A percentile compares a stretch with the other conserved stretches of the same genome.
phyloP scores from a whole-genome alignment of 2,797 vertebrate genomes.

The Myripristis jacobus region DNA sequence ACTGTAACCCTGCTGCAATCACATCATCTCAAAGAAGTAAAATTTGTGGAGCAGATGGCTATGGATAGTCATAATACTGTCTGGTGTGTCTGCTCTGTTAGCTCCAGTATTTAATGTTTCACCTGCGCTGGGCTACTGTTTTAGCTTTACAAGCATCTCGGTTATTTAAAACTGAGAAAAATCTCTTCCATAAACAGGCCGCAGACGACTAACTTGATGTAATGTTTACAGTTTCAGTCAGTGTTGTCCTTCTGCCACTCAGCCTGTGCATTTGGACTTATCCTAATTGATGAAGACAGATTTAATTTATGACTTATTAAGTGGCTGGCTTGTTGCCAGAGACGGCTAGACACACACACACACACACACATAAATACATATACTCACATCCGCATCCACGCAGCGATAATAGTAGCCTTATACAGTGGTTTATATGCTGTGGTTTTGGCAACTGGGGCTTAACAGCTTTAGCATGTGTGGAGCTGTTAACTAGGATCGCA shows the following conservation, averaged over 20 bases:
- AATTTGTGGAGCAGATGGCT: background rate
- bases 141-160: background rate
- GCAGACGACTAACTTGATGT: conserved; percentile 6
- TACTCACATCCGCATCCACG: background rate
- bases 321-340: conserved; percentile 24
- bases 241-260: conserved; percentile 10
- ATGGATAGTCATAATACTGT: too few relatives aligned
- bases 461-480: conserved; percentile 18
- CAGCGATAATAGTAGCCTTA: conserved; percentile 49
- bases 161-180: background rate
- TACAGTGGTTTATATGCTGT: conserved; percentile 40
- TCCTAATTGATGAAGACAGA: conserved; percentile 13
- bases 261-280: conserved; percentile 29
- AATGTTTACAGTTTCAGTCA: conserved; percentile 24
- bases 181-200: conserved; percentile 2
- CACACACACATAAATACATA: conserved; percentile 22
- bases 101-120: background rate
- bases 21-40: background rate
- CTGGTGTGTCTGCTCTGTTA: background rate
- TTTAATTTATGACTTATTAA: conserved; percentile 12
- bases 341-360: background rate
- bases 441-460: conserved; percentile 36
- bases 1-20: too few relatives aligned
- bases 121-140: background rate
- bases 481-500: conserved; percentile 53